Percentiles rank a stretch among this genome's conserved stretches.
Conservation (phyloP, 2,113 vertebrate genomes). For the Acanthochromis polyacanthus region DNA sequence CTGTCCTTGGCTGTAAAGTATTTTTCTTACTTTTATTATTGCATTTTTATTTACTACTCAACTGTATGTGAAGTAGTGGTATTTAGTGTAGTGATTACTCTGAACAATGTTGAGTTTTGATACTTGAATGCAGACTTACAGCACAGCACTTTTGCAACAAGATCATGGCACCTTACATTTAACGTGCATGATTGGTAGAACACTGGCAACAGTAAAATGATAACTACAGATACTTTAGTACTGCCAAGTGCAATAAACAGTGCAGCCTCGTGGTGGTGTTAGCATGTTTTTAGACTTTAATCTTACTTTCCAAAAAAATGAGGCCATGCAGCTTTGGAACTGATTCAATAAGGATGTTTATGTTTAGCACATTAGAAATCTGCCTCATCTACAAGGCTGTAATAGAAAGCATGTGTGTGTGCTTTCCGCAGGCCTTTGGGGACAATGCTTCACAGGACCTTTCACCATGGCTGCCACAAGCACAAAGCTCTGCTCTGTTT, state of each 20-base stretch:
- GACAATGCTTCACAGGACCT: constrained; percentile 63
- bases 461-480: constrained; percentile 33
- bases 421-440: constrained; percentile 33
- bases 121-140: too few species aligned
- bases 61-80: too few species aligned
- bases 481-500: constrained; percentile 18
- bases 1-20: too few species aligned
- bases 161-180: too few species aligned
- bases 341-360: constrained; percentile 61
- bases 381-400: constrained; percentile 22
- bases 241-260: not conserved
- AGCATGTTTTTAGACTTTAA: not conserved
- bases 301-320: not conserved
- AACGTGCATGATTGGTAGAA: too few species aligned
- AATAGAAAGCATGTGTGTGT: constrained; percentile 60
- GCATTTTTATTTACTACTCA: too few species aligned
- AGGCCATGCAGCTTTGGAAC: constrained; percentile 16
- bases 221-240: too few species aligned
- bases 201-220: too few species aligned
- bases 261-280: constrained; percentile 11
- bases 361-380: constrained; percentile 51
- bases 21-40: too few species aligned
- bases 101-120: too few species aligned
- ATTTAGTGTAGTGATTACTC: too few species aligned
- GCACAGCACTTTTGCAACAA: too few species aligned